These are phyloP conservation scores for Drosophila novamexicana DNA, from an alignment of 1,140 invertebrate species.

Conservation along the genomic window DNA sequence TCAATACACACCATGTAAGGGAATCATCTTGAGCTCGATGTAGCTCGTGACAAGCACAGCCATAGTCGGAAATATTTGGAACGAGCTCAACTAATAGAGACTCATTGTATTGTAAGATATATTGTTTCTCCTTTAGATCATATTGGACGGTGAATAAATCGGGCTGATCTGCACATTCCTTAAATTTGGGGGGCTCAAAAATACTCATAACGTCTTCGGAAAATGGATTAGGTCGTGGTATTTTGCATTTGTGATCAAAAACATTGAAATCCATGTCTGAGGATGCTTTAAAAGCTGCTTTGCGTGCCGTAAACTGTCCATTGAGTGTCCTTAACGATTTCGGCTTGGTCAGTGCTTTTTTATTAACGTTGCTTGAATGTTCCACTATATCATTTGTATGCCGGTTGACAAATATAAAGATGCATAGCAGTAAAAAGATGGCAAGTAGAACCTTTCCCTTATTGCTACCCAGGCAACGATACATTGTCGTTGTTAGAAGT, in stretches of 20 bases:
- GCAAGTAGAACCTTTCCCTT: slow-evolving; percentile 4
- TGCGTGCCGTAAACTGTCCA: too few species aligned
- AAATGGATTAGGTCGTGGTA: slow-evolving; percentile 87
- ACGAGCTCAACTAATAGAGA: slow-evolving; percentile 42
- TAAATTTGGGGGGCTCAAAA: slow-evolving; percentile 85
- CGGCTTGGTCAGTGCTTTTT: too few species aligned
- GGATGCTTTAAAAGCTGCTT: too few species aligned
- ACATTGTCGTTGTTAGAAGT: slow-evolving; percentile 20
- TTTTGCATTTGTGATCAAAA: slow-evolving; percentile 40
- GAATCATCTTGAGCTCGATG: neutral
- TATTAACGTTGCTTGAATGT: too few species aligned
- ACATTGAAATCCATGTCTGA: slow-evolving; percentile 34
- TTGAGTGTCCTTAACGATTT: too few species aligned
- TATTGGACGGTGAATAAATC: slow-evolving; percentile 84
- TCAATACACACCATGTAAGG: slow-evolving; percentile 17
- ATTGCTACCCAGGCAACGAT: slow-evolving; percentile 4
- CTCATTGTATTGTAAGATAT: slow-evolving; percentile 61
- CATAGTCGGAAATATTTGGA: neutral
- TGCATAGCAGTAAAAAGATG: neutral
- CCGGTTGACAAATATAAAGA: slow-evolving; percentile 6
- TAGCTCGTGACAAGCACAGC: slow-evolving; percentile 28
- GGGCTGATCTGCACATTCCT: slow-evolving; percentile 85
- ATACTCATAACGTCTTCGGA: slow-evolving; percentile 86
- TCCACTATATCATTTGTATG: neutral
- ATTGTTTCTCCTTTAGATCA: slow-evolving; percentile 48